phyloP scores from a whole-genome alignment of 2,888 invertebrate species.

The Isotomurus palustris region DNA sequence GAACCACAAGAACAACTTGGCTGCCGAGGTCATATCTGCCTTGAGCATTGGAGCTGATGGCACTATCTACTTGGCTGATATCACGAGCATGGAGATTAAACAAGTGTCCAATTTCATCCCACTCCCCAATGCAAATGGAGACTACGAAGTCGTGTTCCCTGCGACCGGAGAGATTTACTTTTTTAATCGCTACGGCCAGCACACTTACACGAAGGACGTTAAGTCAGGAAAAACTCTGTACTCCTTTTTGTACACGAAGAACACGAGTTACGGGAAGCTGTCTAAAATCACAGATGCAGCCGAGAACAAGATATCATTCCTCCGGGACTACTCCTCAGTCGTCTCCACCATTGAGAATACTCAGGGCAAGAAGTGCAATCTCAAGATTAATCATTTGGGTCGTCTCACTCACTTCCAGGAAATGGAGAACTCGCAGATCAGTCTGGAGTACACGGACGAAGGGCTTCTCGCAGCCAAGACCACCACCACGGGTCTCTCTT shows the following conservation, averaged over 20 bases:
- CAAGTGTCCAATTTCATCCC: constrained; percentile 67
- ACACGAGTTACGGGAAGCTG: constrained; percentile 89
- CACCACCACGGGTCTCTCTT: constrained; percentile 45
- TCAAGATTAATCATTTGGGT: constrained; percentile 88
- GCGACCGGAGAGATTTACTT: constrained; percentile 90
- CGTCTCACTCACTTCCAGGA: constrained; percentile 78
- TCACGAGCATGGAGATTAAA: constrained; percentile 70
- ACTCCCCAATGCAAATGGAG: constrained; percentile 78
- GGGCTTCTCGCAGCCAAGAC: constrained; percentile 62
- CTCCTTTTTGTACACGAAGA: constrained; percentile 94
- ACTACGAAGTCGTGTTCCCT: constrained; percentile 89
- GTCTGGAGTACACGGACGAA: constrained; percentile 81
- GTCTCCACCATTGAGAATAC: constrained; percentile 91
- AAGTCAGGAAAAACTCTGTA: constrained; percentile 92
- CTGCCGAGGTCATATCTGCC: constrained; percentile 68
- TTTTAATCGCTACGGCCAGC: constrained; percentile 92
- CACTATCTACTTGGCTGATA: constrained; percentile 92
- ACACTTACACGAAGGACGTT: constrained; percentile 87
- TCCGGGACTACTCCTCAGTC: constrained; percentile 85
- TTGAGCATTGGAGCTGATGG: constrained; percentile 92
- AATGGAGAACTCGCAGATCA: constrained; percentile 81
- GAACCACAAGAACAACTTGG: constrained; percentile 43
- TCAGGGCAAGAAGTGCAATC: constrained; percentile 84
- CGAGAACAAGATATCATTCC: constrained; percentile 84
- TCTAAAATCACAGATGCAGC: constrained; percentile 91